Base-by-base conservation (phyloP, 1,140 invertebrate species). In the Elysia chlorotica region DNA sequence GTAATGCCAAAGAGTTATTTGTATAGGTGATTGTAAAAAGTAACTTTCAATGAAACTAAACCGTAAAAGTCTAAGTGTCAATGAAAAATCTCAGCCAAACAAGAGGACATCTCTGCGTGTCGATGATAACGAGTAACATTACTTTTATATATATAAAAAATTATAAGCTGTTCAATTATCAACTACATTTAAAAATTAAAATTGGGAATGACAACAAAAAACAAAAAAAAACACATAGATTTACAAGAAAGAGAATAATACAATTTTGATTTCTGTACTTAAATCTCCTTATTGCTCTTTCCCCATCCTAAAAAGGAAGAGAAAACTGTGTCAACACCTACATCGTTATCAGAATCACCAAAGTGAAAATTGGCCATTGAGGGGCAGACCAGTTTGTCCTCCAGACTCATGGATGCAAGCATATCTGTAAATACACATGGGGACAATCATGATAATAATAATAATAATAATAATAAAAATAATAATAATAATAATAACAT, bases 311-410 rank as follows among this genome's bases (percentile, higher is more conserved):
- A 59, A 25, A 14, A 59, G 28, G 23, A 59, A 14, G 28, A 59
- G 19, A n/a, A 6, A 14, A 59, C 56, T n/a, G 28, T 25, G 6
- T 25, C 28, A 31, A 4, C 36, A 61, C 36, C 68, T 35, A 62
- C 77, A 30, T 77, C 74, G 14, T 74, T 72, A 76, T 84, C 78
- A 85, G 85, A 87, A 48, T 81, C 76, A 17, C 76, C 81, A 74
- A 88, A 87, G 62, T 74, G 76, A 73, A 87, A 88, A 19, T 81
- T 79, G 14, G 76, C 70, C 73, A 87, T 83, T 31, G 79, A 71
- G 53, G 85, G 83, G 79, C 86, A 87, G 28, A 88, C 79, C 61
- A 82, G 71, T 62, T 76, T 72, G 6, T 74, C 65, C 17, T 79
- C 74, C 30, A 86, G 71, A 48, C 78, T 70, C 21, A 77, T 36